These are phyloP conservation scores for Lepisosteus osseus DNA, from an alignment of 2,113 vertebrate species.

Conservation along the genomic window DNA sequence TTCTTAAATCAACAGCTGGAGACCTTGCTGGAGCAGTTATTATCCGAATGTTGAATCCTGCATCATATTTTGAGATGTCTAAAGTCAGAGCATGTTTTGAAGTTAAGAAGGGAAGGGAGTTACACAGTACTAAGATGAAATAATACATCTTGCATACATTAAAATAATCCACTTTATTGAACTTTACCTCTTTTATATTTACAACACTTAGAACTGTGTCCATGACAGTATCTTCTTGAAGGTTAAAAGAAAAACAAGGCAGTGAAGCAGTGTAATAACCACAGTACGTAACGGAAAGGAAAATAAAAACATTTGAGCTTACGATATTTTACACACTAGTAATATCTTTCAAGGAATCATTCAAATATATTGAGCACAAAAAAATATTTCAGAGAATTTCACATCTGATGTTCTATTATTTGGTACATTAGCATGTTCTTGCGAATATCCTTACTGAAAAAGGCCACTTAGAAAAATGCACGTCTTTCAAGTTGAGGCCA, in stretches of 20 bases:
- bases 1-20: no score
- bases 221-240: conserved; percentile 64
- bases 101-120: no score
- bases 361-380: conserved; percentile 36
- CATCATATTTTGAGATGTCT: no score
- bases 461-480: conserved; percentile 40
- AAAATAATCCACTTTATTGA: conserved; percentile 82
- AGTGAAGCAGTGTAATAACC: conserved; percentile 66
- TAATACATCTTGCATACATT: conserved; percentile 53
- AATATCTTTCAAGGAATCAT: conserved; percentile 54
- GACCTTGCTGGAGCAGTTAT: no score
- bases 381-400: conserved; percentile 31
- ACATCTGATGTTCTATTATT: conserved; percentile 31
- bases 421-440: conserved; percentile 40
- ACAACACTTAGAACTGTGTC: conserved; percentile 70
- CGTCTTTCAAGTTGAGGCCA: conserved; percentile 13
- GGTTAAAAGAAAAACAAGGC: conserved; percentile 54
- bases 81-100: no score
- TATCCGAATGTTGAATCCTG: no score
- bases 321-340: conserved; percentile 76
- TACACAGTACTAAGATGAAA: no score
- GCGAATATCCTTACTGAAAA: conserved; percentile 26
- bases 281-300: conserved; percentile 73
- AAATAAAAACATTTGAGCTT: conserved; percentile 76
- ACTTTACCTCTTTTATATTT: conserved; percentile 53